A percentile compares a stretch with the other conserved stretches of the same genome.
phyloP scores from a whole-genome alignment of 2,113 vertebrate species.

The Psammodynastes pulverulentus region DNA sequence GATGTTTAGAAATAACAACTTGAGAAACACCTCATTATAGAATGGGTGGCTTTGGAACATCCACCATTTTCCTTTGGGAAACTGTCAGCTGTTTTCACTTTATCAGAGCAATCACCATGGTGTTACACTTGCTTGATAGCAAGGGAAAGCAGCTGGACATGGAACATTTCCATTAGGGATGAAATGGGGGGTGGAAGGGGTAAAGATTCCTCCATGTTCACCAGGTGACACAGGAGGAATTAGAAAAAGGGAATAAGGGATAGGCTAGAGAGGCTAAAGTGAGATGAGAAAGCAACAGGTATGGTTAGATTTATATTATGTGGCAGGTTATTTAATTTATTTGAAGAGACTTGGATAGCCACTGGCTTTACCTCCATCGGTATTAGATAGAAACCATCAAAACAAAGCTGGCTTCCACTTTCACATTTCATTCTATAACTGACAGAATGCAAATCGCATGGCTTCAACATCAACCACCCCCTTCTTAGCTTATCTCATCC shows the following conservation, averaged over 20 bases:
- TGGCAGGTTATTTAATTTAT: not conserved
- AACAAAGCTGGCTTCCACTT: not conserved
- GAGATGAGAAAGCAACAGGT: not conserved
- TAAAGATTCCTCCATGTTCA: not conserved
- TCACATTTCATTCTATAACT: not conserved
- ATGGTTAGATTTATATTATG: not conserved
- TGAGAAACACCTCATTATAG: not conserved
- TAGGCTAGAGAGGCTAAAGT: not conserved
- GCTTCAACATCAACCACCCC: not conserved
- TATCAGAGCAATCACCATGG: not conserved
- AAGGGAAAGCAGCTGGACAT: not conserved
- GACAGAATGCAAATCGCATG: not conserved
- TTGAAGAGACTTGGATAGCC: not conserved
- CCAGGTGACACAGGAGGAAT: not conserved
- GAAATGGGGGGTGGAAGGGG: not conserved
- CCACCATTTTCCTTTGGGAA: not conserved
- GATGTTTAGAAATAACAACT: not conserved
- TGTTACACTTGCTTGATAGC: not conserved
- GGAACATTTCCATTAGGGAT: not conserved
- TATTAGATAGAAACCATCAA: not conserved
- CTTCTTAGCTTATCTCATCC: not conserved
- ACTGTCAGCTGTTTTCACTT: not conserved
- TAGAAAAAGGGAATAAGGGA: not conserved
- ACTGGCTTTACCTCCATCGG: not conserved
- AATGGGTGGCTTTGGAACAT: not conserved